Evolutionary conservation across 1,140 invertebrate genomes (phyloP).

Genomic region (Apis cerana): DNA sequence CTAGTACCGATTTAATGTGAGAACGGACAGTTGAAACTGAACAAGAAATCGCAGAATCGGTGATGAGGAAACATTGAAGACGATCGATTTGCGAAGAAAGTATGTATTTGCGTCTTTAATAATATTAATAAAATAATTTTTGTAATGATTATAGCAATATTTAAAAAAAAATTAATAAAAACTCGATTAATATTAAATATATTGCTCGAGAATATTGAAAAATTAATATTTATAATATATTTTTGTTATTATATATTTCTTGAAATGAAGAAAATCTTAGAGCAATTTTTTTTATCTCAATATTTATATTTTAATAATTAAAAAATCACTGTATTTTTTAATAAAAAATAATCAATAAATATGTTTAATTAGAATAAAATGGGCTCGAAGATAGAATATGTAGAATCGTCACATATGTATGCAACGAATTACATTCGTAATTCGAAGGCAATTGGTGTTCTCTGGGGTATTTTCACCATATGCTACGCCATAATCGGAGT

Average conservation of each 20-base stretch:
- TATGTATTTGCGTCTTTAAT: not conserved
- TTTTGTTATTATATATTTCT: not conserved
- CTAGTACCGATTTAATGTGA: conserved; percentile 9
- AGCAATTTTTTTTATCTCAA: not conserved
- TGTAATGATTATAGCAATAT: not conserved
- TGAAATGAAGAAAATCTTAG: not conserved
- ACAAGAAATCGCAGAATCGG: not conserved
- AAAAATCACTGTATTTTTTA: too few relatives aligned
- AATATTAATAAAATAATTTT: not conserved
- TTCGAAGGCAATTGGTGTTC: conserved; percentile 96
- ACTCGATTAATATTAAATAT: not conserved
- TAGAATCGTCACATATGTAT: conserved; percentile 93
- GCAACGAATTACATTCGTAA: conserved; percentile 97
- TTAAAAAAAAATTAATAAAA: not conserved
- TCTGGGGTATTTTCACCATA: conserved; percentile 98
- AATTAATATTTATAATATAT: not conserved
- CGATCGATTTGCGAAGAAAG: not conserved
- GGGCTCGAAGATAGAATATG: conserved; percentile 95
- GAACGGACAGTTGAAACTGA: not conserved
- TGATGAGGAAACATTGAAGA: conserved; percentile 21
- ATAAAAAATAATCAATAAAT: not conserved
- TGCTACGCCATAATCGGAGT: conserved; percentile 98
- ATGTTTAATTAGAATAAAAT: conserved; percentile 79
- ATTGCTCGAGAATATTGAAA: not conserved
- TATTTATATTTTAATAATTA: not conserved